These are phyloP conservation scores for Danio kyathit DNA, from an alignment of 2,797 vertebrate species.

Conservation along the genomic window DNA sequence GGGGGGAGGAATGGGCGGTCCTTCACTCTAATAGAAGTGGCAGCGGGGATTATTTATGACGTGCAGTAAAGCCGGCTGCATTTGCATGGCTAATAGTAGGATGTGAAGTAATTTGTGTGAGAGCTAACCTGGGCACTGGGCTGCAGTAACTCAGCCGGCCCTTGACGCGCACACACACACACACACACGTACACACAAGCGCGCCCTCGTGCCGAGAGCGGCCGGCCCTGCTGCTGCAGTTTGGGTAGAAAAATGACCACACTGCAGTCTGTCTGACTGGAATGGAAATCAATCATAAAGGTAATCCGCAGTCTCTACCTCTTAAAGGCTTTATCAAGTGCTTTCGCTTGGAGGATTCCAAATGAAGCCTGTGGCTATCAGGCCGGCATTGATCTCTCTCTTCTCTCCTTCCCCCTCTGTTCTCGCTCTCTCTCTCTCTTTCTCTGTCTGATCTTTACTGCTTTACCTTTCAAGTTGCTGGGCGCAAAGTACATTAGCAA, in stretches of 20 bases:
- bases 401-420: slow-evolving; percentile 43
- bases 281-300: slow-evolving; percentile 90
- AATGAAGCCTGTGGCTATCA: slow-evolving; percentile 71
- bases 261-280: slow-evolving; percentile 87
- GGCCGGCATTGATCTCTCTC: slow-evolving; percentile 68
- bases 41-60: slow-evolving; percentile 79
- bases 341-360: slow-evolving; percentile 76
- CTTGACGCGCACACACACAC: neutral
- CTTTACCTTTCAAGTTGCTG: slow-evolving; percentile 55
- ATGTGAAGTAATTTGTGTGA: slow-evolving; percentile 87
- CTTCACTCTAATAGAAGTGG: slow-evolving; percentile 77
- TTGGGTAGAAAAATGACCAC: slow-evolving; percentile 88
- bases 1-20: slow-evolving; percentile 70
- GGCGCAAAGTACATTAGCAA: slow-evolving; percentile 61
- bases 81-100: slow-evolving; percentile 87
- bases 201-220: slow-evolving; percentile 56
- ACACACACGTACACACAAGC: slow-evolving; percentile 36
- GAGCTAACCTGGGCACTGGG: slow-evolving; percentile 82
- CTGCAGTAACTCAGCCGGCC: slow-evolving; percentile 86
- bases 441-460: slow-evolving; percentile 52
- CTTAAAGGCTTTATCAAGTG: slow-evolving; percentile 83
- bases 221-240: slow-evolving; percentile 71
- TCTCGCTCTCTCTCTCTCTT: slow-evolving; percentile 16
- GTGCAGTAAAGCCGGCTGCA: slow-evolving; percentile 85
- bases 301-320: slow-evolving; percentile 82